Conservation (phyloP, 1,140 invertebrate genomes). For the Zaprionus davidi region DNA sequence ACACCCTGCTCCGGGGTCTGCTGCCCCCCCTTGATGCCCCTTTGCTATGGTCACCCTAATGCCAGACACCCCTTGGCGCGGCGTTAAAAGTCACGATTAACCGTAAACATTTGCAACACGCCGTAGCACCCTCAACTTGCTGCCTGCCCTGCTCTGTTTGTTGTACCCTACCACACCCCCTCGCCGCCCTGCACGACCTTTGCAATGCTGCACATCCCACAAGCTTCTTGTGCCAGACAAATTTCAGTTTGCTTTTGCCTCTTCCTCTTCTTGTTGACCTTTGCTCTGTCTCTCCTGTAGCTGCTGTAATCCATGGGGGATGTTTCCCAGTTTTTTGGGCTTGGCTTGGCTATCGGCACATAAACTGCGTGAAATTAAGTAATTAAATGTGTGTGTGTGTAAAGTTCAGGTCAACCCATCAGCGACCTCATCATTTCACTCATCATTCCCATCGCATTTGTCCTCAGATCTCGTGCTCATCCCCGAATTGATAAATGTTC, state of each 20-base stretch:
- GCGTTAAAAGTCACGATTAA: constrained; percentile 78
- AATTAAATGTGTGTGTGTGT: constrained; percentile 60
- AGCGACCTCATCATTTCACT: constrained; percentile 25
- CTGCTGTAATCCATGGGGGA: constrained; percentile 22
- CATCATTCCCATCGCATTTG: neutral
- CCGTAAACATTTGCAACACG: constrained; percentile 45
- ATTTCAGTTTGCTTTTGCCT: constrained; percentile 18
- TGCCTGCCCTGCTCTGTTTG: constrained; percentile 2
- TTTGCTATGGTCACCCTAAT: constrained; percentile 30
- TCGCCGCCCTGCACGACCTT: neutral
- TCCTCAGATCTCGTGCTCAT: neutral
- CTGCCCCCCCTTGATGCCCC: neutral
- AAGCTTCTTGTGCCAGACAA: constrained; percentile 20
- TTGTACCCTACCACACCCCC: neutral
- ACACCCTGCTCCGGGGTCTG: constrained; percentile 38
- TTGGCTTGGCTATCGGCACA: constrained; percentile 63
- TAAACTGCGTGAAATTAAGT: constrained; percentile 82
- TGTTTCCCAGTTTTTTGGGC: constrained; percentile 27
- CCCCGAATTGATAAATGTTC: constrained; percentile 44
- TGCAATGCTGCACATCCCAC: constrained; percentile 34
- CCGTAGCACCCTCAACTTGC: constrained; percentile 23
- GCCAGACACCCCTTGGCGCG: constrained; percentile 35
- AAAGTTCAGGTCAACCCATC: constrained; percentile 42
- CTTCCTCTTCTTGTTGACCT: constrained; percentile 2
- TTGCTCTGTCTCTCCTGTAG: constrained; percentile 3